A percentile compares a stretch with the other conserved stretches of the same genome.
Conservation (phyloP, 2,888 invertebrate species). For the Creontiades dilutus region DNA sequence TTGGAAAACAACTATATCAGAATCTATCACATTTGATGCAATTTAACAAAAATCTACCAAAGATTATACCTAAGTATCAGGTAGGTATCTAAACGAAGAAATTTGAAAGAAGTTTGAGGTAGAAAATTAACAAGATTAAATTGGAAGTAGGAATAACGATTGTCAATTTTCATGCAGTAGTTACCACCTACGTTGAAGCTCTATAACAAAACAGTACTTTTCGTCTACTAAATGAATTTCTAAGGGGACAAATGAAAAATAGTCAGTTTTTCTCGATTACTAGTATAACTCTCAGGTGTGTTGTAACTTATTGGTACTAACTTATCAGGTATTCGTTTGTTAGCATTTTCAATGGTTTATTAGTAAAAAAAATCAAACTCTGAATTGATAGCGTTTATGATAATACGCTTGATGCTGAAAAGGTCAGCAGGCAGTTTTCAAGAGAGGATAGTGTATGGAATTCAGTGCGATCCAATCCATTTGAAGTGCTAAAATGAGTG, state of each 20-base stretch:
- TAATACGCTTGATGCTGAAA: not conserved
- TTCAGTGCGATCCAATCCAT: constrained; percentile 20
- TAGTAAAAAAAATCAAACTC: not conserved
- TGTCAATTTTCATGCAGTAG: constrained; percentile 1
- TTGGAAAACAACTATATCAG: not conserved
- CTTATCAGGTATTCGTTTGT: not conserved
- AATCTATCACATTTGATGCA: constrained; percentile 8
- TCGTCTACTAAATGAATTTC: not conserved
- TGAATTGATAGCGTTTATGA: not conserved
- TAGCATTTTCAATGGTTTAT: not conserved
- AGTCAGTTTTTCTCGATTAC: not conserved
- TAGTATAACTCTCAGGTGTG: constrained; percentile 50
- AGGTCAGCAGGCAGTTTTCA: not conserved
- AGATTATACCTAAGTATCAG: not conserved
- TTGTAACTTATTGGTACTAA: not conserved
- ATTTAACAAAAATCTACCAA: not conserved
- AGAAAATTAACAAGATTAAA: not conserved
- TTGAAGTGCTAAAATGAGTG: constrained; percentile 26
- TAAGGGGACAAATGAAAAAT: not conserved
- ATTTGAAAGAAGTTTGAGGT: not conserved
- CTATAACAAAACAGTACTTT: not conserved
- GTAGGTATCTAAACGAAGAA: not conserved
- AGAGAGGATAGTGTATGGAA: constrained; percentile 9
- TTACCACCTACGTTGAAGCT: not conserved
- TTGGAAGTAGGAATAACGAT: constrained; percentile 1